phyloP scores from a whole-genome alignment of 2,113 vertebrate genomes.

The Psettodes erumei region DNA sequence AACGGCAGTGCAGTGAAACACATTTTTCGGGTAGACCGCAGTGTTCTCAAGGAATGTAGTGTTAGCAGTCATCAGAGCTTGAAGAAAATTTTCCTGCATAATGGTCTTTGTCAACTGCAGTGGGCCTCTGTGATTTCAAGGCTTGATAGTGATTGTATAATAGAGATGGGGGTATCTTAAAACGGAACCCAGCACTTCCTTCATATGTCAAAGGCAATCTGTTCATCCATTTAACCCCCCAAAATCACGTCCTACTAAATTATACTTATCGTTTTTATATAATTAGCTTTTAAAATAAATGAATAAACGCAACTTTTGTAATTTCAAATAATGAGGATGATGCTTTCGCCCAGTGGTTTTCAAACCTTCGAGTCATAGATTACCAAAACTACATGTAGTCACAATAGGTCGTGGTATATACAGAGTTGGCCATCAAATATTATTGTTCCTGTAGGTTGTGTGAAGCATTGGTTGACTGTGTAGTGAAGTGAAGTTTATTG shows the following conservation, averaged over 20 bases:
- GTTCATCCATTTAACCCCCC: too few species aligned
- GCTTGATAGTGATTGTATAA: not conserved
- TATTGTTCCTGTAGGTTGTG: not conserved
- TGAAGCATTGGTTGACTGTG: not conserved
- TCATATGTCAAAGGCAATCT: not conserved
- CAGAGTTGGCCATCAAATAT: not conserved
- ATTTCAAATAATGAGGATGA: not conserved
- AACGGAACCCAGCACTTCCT: too few species aligned
- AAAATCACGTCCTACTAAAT: too few species aligned
- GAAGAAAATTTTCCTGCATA: not conserved
- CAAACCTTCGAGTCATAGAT: not conserved
- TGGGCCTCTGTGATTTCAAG: conserved; percentile 32
- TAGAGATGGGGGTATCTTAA: too few species aligned
- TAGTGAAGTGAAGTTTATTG: too few species aligned
- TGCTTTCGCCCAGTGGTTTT: too few species aligned
- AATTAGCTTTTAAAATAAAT: too few species aligned
- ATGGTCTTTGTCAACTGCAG: conserved; percentile 1
- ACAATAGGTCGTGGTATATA: not conserved
- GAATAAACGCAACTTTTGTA: not conserved
- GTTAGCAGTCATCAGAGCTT: not conserved
- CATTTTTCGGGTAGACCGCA: not conserved
- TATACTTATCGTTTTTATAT: too few species aligned
- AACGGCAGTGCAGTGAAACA: not conserved
- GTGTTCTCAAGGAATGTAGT: not conserved
- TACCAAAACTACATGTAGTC: not conserved